Base-by-base conservation (phyloP, 2,113 vertebrate species). In the Prolemur simus region DNA sequence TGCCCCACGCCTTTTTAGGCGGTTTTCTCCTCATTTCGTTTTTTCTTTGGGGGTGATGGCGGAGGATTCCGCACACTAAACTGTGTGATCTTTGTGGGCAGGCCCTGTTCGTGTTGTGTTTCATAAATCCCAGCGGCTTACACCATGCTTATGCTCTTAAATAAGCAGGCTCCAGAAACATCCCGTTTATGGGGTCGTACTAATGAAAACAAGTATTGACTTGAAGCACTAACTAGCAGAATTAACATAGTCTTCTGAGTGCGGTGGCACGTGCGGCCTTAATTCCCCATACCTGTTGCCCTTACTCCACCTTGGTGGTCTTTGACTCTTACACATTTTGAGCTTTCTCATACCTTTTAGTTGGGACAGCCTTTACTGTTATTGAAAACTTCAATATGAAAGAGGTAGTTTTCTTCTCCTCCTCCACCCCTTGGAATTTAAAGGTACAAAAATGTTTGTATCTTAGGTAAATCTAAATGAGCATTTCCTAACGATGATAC, bases 11-110 rank as follows among this genome's bases (percentile, higher is more conserved):
- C 32, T 56, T 29, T 45, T 45, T 39, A n/a, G 8, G 3, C 20
- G 6, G 2, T 13, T 47, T 7, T 23, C 9, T 15, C 7, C 25
- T 12, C 8, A 18, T 42, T 78, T 29, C 49, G 11, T 13, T 56
- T 32, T 20, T 1, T 17, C 10, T 14, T 68, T 5, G 39, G n/a
- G 23, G 23, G 42, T 37, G 45, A 49, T n/a, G 6, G 71, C 29
- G 17, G 14, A 54, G 20, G 39, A 42, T 15, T 29, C 52, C 27
- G 23, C 1, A 47, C 34, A 0, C 25, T 7, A 2, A 3, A 1
- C 5, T 3, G 74, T 29, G 63, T 34, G 37, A 39, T 29, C 17
- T 7, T 27, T 12, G 9, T 3, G 64, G 64, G 56, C 77, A 18
- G 69, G 13, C 56, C 1, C 37, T 15, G 8, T 34, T 34, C 37